Conservation (phyloP, 2,113 vertebrate genomes). For the Murina feae region DNA sequence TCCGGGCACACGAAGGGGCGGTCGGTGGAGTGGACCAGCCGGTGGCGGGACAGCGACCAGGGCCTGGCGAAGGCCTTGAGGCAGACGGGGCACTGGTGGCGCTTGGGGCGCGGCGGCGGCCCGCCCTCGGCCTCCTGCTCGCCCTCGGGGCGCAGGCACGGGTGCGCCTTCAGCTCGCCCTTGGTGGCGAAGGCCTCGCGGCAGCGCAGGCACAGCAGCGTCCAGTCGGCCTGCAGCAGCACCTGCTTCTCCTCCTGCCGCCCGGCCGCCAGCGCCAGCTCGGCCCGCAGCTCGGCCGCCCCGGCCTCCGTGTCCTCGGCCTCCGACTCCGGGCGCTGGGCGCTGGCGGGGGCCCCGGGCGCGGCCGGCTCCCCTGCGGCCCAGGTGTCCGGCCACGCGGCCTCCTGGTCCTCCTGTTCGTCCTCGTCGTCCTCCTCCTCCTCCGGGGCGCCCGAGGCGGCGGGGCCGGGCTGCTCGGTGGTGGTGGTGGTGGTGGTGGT, state of each 20-base stretch:
- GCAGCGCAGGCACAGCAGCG: constrained; percentile 72
- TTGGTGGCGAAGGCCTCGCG: constrained; percentile 74
- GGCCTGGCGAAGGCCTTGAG: constrained; percentile 75
- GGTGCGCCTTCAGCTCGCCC: constrained; percentile 74
- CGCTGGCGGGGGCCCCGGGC: not conserved
- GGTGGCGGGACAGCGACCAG: constrained; percentile 74
- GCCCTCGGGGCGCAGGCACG: constrained; percentile 68
- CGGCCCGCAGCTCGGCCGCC: constrained; percentile 61
- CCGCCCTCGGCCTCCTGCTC: constrained; percentile 56
- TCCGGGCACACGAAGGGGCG: constrained; percentile 75
- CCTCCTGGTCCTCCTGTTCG: not conserved
- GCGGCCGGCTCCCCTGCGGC: not conserved
- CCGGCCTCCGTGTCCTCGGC: constrained; percentile 27
- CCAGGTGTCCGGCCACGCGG: constrained; percentile 25
- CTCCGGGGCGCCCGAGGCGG: not conserved
- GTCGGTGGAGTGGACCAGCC: constrained; percentile 73
- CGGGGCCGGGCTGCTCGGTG: not conserved
- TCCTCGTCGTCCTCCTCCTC: too few relatives aligned
- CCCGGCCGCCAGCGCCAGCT: constrained; percentile 65
- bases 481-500: not conserved
- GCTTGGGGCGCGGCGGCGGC: constrained; percentile 63
- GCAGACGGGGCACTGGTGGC: constrained; percentile 71
- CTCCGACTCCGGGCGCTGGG: not conserved
- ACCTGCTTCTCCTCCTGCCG: constrained; percentile 74
- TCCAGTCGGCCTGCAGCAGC: constrained; percentile 75